Base-by-base conservation (phyloP, 30 jellyfish, hydroid and myxozoan genomes). In the Pelagia noctiluca region DNA sequence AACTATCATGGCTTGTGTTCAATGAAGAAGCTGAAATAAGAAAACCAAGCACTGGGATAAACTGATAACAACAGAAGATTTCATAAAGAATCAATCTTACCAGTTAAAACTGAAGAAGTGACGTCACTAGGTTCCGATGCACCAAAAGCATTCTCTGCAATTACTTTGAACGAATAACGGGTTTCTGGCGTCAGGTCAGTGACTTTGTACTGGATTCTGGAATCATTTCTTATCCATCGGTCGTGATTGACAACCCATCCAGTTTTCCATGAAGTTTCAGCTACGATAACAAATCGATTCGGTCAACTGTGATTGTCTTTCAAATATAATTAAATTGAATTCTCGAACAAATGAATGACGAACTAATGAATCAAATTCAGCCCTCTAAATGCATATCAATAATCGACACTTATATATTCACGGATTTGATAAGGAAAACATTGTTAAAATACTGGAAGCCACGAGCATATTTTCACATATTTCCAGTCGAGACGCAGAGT, bases 131-230 rank as follows among this genome's bases (percentile, higher is more conserved):
- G 89, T 0, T 70, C 68, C 0, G 99, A 94, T 1, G 84, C 78
- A 18, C 99, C 99, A 32, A 75, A 38, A 49, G 54, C 53, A 53
- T 96, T 94, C 22, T 25, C 89, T 18, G 97, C 90, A 19, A 66
- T 47, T 8, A 94, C 90, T n/a, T 95, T 72, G 76, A 94, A 94
- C 49, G 82, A 72, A 89, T 94, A 94, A 35, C 64, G 50, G 2
- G 90, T 76, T 21, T 78, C 93, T 8, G 87, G 88, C 18, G 83
- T 76, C 75, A 94, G 78, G 23, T 84, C 78, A 36, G 63, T 53
- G 11, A 88, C 65, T 10, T 69, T 76, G 78, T 76, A 88, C 1
- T 62, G 88, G 13, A 87, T 88, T 31, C 50, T 22, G 5, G 97
- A 47, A 29, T 80, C 94, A 42, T 94, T 74, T 26, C 85, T 96